phyloP scores from a whole-genome alignment of 1,140 invertebrate species.

The Pseudoatta argentina region DNA sequence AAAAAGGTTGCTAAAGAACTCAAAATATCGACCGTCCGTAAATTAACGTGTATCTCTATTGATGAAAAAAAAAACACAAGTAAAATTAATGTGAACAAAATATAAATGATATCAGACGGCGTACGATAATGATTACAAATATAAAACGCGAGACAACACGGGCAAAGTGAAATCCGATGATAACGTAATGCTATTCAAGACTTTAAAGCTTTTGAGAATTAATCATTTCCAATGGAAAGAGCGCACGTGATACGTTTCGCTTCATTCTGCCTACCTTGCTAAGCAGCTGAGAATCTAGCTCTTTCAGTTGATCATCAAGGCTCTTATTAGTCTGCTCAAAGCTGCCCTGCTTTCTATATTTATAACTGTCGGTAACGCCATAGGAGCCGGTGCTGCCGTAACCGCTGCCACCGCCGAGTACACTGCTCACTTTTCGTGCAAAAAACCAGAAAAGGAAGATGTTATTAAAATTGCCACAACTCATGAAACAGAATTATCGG shows the following conservation, averaged over 20 bases:
- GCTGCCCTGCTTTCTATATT: slow-evolving; percentile 88
- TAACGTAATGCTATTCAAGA: neutral
- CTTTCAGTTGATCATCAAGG: slow-evolving; percentile 93
- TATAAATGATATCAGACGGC: neutral
- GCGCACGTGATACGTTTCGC: neutral
- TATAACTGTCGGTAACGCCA: slow-evolving; percentile 87
- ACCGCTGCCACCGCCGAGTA: slow-evolving; percentile 87
- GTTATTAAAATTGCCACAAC: slow-evolving; percentile 18
- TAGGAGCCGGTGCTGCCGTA: slow-evolving; percentile 89
- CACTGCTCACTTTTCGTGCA: slow-evolving; percentile 86
- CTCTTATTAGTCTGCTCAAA: slow-evolving; percentile 92
- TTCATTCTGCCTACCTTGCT: slow-evolving; percentile 89
- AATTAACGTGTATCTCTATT: slow-evolving; percentile 57
- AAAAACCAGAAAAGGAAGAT: slow-evolving; percentile 1
- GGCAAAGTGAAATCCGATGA: neutral
- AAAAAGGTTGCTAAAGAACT: slow-evolving; percentile 71
- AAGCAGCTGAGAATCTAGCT: slow-evolving; percentile 91
- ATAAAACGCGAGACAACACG: neutral
- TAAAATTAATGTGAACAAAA: slow-evolving; percentile 27
- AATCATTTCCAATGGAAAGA: neutral
- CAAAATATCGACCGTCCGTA: slow-evolving; percentile 60
- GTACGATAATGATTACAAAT: neutral
- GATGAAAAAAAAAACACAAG: slow-evolving; percentile 18
- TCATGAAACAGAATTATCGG: no score
- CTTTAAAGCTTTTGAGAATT: neutral